phyloP scores from a whole-genome alignment of 2,888 invertebrate species.

The Apodemia hepburni region DNA sequence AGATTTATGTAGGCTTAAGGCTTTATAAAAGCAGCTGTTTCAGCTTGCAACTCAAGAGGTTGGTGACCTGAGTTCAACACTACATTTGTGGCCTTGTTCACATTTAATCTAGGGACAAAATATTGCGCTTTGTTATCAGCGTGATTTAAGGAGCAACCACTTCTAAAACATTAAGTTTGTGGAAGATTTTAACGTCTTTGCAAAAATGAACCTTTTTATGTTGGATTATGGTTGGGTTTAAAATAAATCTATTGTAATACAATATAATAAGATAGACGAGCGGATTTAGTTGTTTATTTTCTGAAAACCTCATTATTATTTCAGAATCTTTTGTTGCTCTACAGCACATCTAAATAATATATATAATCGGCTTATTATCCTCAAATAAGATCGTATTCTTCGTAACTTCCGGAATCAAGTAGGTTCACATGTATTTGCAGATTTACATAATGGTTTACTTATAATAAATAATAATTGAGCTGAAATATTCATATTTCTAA shows the following conservation, averaged over 20 bases:
- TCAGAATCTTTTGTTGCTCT: conserved; percentile 5
- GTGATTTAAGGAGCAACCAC: conserved; percentile 37
- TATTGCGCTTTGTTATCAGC: conserved; percentile 37
- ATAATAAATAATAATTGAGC: too few species aligned
- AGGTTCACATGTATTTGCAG: background rate
- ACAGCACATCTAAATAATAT: background rate
- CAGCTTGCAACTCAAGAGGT: conserved; percentile 20
- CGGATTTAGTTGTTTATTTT: conserved; percentile 14
- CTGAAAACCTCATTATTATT: conserved; percentile 12
- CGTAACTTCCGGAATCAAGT: background rate
- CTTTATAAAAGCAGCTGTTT: conserved; percentile 12
- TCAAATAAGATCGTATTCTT: background rate
- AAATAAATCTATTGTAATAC: background rate
- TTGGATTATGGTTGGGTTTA: background rate
- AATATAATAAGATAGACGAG: conserved; percentile 9
- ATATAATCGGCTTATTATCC: background rate
- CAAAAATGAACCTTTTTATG: conserved; percentile 6
- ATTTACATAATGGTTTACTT: background rate
- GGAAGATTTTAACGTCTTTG: conserved; percentile 3
- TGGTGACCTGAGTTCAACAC: conserved; percentile 29
- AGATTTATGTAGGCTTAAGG: conserved; percentile 14
- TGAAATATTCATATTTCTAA: too few species aligned
- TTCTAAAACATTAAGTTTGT: conserved; percentile 36
- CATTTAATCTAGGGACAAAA: conserved; percentile 36
- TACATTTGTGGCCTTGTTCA: conserved; percentile 34